Conservation (phyloP, 2,888 invertebrate species). For the Salpingus planirostris region DNA sequence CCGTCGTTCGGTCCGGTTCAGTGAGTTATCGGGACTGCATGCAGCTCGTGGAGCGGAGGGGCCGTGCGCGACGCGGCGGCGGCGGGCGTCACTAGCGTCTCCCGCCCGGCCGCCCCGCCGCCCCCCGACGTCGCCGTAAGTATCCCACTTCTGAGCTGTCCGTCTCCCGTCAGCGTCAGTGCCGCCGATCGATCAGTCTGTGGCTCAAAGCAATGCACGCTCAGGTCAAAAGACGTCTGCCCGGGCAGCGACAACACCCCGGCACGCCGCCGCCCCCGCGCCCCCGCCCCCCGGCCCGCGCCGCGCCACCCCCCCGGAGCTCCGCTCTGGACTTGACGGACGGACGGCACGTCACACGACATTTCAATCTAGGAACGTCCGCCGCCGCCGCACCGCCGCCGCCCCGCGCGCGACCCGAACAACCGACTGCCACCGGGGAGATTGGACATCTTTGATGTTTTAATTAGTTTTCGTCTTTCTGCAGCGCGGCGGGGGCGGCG, state of each 20-base stretch:
- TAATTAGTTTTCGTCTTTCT: constrained; percentile 28
- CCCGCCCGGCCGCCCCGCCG: constrained; percentile 15
- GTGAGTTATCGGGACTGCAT: too few species aligned
- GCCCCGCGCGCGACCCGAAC: too few species aligned
- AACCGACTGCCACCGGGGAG: too few species aligned
- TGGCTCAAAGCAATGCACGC: constrained; percentile 44
- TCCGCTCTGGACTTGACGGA: constrained; percentile 22
- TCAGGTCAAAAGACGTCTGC: constrained; percentile 44
- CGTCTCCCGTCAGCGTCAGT: constrained; percentile 42
- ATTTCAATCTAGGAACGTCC: constrained; percentile 23
- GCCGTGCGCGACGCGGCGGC: constrained; percentile 22
- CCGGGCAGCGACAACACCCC: constrained; percentile 38
- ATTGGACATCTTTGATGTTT: constrained; percentile 34
- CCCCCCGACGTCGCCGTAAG: constrained; percentile 17
- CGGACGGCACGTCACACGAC: constrained; percentile 28
- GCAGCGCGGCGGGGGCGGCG: too few species aligned
- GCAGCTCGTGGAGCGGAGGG: constrained; percentile 19
- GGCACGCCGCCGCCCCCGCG: constrained; percentile 22
- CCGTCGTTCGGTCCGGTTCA: too few species aligned
- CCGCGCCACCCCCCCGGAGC: constrained; percentile 10
- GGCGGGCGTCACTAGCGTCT: constrained; percentile 20
- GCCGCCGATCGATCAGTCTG: constrained; percentile 42
- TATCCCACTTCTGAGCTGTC: constrained; percentile 37
- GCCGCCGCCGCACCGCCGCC: constrained; percentile 17
- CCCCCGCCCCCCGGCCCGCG: constrained; percentile 19